These are phyloP conservation scores for Condylura cristata DNA, from an alignment of 2,113 vertebrate species.

Conservation along the genomic window DNA sequence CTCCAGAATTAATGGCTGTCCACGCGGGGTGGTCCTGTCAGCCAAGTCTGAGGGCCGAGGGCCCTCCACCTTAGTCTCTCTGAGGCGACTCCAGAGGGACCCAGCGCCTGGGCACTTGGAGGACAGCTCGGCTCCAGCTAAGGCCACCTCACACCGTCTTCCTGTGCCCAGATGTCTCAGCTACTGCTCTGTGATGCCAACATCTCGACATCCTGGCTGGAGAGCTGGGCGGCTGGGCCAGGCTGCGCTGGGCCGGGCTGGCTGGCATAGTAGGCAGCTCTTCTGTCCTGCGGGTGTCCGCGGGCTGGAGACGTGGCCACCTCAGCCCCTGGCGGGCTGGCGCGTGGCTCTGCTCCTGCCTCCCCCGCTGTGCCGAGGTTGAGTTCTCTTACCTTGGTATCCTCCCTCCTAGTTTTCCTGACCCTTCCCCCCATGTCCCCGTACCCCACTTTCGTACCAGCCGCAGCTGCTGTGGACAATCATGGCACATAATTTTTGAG, in stretches of 20 bases:
- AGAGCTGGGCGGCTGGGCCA: too few relatives aligned
- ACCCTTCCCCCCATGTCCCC: not conserved
- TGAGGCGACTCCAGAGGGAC: accelerated
- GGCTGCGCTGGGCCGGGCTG: too few relatives aligned
- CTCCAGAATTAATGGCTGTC: not conserved
- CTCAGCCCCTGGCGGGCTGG: not conserved
- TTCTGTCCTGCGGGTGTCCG: accelerated
- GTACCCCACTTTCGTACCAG: accelerated
- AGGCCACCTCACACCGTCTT: not conserved
- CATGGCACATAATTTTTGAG: accelerated
- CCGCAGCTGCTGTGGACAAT: accelerated
- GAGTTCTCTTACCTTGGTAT: accelerated
- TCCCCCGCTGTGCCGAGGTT: not conserved
- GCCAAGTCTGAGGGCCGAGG: accelerated
- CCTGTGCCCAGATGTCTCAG: accelerated
- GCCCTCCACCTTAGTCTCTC: not conserved
- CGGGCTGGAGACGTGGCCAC: too few relatives aligned
- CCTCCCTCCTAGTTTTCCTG: accelerated
- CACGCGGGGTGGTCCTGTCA: accelerated
- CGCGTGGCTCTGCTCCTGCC: accelerated
- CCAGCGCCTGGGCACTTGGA: accelerated
- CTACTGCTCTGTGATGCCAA: accelerated
- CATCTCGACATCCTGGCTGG: not conserved
- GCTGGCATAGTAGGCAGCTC: too few relatives aligned
- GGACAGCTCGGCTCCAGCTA: accelerated